Percentiles rank a stretch among this genome's conserved stretches.
Conservation (phyloP, 2,888 invertebrate species). For the Pedicia rivosa region DNA sequence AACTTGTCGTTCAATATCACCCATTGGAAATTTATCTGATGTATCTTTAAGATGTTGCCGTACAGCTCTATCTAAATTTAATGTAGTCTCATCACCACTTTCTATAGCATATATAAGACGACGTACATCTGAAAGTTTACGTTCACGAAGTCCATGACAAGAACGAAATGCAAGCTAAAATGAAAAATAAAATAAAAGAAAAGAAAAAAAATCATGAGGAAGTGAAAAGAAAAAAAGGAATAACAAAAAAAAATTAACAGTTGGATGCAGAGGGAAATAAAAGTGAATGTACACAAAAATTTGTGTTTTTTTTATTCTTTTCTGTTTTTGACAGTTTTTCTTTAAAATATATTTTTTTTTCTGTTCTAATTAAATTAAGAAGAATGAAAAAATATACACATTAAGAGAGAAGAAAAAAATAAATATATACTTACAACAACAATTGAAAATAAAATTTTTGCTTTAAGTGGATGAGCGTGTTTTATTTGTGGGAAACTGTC, state of each 20-base stretch:
- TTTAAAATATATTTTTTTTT: too few species aligned
- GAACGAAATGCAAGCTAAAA: slow-evolving; percentile 57
- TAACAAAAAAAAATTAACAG: slow-evolving; percentile 5
- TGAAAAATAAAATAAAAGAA: too few species aligned
- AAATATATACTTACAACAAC: slow-evolving; percentile 60
- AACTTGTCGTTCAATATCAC: slow-evolving; percentile 50
- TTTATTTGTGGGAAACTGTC: slow-evolving; percentile 64
- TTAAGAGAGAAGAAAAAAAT: too few species aligned
- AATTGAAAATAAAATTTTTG: slow-evolving; percentile 89
- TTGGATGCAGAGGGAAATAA: too few species aligned
- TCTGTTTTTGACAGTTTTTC: too few species aligned
- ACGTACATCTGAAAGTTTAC: slow-evolving; percentile 55
- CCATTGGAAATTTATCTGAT: slow-evolving; percentile 51
- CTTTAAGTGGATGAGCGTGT: slow-evolving; percentile 77
- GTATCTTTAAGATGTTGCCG: slow-evolving; percentile 50
- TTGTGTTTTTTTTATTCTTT: too few species aligned
- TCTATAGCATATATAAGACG: slow-evolving; percentile 34
- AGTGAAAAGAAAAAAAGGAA: slow-evolving; percentile 3
- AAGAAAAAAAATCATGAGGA: too few species aligned
- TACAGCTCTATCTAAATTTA: slow-evolving; percentile 40
- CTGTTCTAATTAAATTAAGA: too few species aligned
- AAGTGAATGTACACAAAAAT: too few species aligned
- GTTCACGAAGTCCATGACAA: slow-evolving; percentile 50
- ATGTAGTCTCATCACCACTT: slow-evolving; percentile 30
- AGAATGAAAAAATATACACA: too few species aligned